Percentiles rank a stretch among this genome's conserved stretches.
Evolutionary conservation across 2,113 vertebrate species (phyloP).

Genomic region (Synodontis membranacea): DNA sequence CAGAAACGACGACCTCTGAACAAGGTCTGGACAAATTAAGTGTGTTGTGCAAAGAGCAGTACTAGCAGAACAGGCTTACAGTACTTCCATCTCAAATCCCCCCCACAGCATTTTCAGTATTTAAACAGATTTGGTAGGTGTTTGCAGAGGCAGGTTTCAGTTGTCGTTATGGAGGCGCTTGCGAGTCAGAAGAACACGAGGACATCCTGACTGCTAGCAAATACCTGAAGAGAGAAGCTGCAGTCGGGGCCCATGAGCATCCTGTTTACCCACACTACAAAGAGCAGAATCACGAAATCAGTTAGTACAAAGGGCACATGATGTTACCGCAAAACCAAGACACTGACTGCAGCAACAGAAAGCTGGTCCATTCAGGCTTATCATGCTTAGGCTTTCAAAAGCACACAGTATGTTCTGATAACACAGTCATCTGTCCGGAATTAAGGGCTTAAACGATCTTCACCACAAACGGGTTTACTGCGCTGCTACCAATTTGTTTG

Average conservation of each 20-base stretch:
- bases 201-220: slow-evolving; percentile 17
- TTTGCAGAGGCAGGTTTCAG: neutral
- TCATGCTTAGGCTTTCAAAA: neutral
- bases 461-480: neutral
- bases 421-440: neutral
- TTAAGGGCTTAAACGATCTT: neutral
- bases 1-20: neutral
- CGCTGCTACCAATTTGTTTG: neutral
- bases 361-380: neutral
- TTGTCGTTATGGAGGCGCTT: neutral
- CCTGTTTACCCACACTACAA: slow-evolving; percentile 43
- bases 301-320: slow-evolving; percentile 13
- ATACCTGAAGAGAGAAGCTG: neutral
- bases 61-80: neutral
- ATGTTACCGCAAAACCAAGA: slow-evolving; percentile 24
- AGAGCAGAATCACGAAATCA: slow-evolving; percentile 19
- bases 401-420: neutral
- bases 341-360: slow-evolving; percentile 2
- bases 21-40: neutral
- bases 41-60: neutral
- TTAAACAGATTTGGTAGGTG: neutral
- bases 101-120: neutral
- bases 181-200: neutral
- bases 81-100: neutral
- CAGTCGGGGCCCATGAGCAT: slow-evolving; percentile 31